Base-by-base conservation (phyloP, 2,888 invertebrate species). In the Melanostoma mellinum region DNA sequence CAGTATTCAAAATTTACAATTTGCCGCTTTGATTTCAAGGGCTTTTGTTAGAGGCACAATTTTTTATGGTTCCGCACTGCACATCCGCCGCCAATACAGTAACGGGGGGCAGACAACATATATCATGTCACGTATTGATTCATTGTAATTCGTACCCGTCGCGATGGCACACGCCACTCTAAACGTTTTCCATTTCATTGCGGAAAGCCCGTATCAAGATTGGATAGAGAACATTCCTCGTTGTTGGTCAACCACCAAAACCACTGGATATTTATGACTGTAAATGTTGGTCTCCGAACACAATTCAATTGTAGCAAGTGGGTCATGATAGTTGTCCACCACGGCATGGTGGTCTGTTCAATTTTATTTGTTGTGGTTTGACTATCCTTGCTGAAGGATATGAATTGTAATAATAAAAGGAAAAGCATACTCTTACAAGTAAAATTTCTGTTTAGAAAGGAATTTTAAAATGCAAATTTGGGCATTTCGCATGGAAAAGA, bases 1-100 rank as follows among this genome's bases (percentile, higher is more conserved):
- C 82, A 82, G 82, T 35, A 58, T 36, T 82, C 52, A 65, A 78
- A 82, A 82, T 82, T 82, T 82, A 82, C 82, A 82, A 82, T 78
- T 78, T 69, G 58, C 55, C 55, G 58, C 32, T 69, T 58, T 36
- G 63, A 44, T 74, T 78, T 82, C 82, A 82, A 82, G 82, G 82
- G 69, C 63, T 52, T 63, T 58, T 33, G 40, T 36, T 60, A 58
- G 56, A 9, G 10, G 44, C 8, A 8, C n/a, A 44, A 33, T 46
- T 50, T 50, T 40, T 20, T 52, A 65, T 60, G 56, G 55, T 67
- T 60, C 6, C 46, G 55, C 33, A 46, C 69, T 48, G 53, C 20
- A 55, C 3, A 10, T 30, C 6, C 32, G 53, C 6, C 10, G 10
- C 35, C 9, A 1, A 35, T 8, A 10, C 40, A 10, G 0, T 20